Evolutionary conservation across 2,888 invertebrate genomes (phyloP).

Genomic region (Rhagonycha lutea): DNA sequence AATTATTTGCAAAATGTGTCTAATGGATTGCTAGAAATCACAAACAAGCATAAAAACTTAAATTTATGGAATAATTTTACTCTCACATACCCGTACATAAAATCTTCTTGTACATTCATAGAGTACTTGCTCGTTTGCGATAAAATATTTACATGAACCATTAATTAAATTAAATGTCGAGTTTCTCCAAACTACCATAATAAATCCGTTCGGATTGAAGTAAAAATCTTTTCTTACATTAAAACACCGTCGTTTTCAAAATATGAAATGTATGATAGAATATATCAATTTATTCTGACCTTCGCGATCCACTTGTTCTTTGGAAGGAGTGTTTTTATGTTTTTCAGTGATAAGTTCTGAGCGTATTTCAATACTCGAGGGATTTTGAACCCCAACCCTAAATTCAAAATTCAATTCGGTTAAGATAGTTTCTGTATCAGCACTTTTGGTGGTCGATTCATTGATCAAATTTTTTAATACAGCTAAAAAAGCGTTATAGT

Average conservation of each 20-base stretch:
- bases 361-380: constrained; percentile 41
- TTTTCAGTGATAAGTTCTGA: constrained; percentile 48
- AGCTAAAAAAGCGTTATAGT: neutral
- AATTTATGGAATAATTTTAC: constrained; percentile 19
- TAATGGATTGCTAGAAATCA: constrained; percentile 17
- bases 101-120: neutral
- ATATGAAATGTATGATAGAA: constrained; percentile 42
- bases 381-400: constrained; percentile 37
- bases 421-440: constrained; percentile 50
- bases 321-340: constrained; percentile 45
- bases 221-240: constrained; percentile 14
- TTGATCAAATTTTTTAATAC: constrained; percentile 10
- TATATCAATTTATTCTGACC: constrained; percentile 44
- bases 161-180: neutral
- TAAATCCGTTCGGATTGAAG: neutral
- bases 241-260: constrained; percentile 20
- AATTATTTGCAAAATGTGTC: constrained; percentile 19
- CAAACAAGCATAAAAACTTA: constrained; percentile 13
- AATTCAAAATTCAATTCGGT: constrained; percentile 45
- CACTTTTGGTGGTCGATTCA: constrained; percentile 36
- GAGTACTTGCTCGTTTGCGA: neutral
- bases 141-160: neutral
- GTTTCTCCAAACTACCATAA: neutral
- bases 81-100: neutral
- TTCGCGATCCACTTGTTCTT: constrained; percentile 34